Conservation (phyloP, 2,113 vertebrate species). For the Amia ocellicauda region DNA sequence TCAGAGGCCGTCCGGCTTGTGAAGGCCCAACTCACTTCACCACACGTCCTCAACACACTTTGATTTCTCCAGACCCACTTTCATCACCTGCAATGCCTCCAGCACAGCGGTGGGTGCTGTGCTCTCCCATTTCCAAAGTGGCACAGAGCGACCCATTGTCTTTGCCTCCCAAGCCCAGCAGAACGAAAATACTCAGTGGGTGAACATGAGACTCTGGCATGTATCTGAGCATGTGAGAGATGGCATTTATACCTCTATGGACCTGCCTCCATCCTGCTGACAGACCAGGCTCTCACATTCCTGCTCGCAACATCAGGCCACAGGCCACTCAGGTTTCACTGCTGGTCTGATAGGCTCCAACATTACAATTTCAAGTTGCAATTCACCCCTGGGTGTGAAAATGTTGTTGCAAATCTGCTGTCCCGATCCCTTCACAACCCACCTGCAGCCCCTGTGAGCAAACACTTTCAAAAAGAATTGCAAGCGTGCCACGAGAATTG, state of each 20-base stretch:
- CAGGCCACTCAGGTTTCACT: conserved; percentile 6
- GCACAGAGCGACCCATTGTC: neutral
- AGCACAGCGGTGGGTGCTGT: neutral
- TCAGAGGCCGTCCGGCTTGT: conserved; percentile 1
- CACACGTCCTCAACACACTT: neutral
- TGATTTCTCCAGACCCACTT: neutral
- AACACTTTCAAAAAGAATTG: too few species aligned
- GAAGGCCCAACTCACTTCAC: conserved; percentile 2
- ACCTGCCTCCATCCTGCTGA: too few species aligned
- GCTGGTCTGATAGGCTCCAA: conserved; percentile 9
- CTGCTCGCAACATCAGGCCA: neutral
- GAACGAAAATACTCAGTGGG: too few species aligned
- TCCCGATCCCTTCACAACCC: too few species aligned
- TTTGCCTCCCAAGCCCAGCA: neutral
- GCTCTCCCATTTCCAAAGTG: conserved; percentile 8
- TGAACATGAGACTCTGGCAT: too few species aligned
- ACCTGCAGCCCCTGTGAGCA: too few species aligned
- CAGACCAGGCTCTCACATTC: neutral
- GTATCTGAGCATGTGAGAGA: neutral
- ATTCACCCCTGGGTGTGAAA: neutral
- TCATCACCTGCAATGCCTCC: conserved; percentile 7
- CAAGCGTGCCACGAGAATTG: too few species aligned
- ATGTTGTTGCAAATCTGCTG: too few species aligned
- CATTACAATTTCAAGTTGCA: conserved; percentile 1
- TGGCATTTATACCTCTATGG: too few species aligned